Evolutionary conservation across 2,888 invertebrate genomes (phyloP).

Genomic region (Lysandra coridon): DNA sequence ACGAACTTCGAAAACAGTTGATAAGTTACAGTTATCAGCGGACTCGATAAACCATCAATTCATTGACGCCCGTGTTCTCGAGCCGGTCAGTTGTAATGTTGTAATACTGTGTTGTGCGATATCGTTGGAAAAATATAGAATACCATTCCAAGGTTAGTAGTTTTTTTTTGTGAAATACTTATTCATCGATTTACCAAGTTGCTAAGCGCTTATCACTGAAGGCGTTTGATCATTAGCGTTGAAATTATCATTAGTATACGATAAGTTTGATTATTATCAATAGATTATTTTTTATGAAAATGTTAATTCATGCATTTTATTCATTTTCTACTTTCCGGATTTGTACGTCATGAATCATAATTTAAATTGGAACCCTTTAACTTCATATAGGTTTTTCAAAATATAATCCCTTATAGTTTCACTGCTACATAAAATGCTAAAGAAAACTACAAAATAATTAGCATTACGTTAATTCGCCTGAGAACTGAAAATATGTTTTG

Average conservation of each 20-base stretch:
- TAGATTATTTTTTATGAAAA: too few species aligned
- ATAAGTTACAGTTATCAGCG: constrained; percentile 49
- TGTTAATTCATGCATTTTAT: too few species aligned
- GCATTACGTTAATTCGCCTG: too few species aligned
- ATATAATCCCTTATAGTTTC: too few species aligned
- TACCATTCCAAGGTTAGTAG: constrained; percentile 1
- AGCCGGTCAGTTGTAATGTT: constrained; percentile 53
- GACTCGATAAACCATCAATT: constrained; percentile 53
- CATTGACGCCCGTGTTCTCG: constrained; percentile 62
- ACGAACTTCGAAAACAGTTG: constrained; percentile 16
- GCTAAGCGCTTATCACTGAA: not conserved
- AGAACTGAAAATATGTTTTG: too few species aligned
- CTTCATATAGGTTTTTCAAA: not conserved
- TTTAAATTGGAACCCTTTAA: not conserved
- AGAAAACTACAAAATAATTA: too few species aligned
- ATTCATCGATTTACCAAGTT: not conserved
- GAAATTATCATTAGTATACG: too few species aligned
- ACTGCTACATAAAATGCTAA: not conserved
- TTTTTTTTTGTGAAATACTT: not conserved
- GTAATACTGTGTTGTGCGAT: constrained; percentile 4
- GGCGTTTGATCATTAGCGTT: not conserved
- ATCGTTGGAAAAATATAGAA: constrained; percentile 4
- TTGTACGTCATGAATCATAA: not conserved
- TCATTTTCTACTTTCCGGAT: not conserved
- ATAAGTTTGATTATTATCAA: too few species aligned